Evolutionary conservation across 2,888 invertebrate genomes (phyloP).

Genomic region (Tachystola acroxantha): DNA sequence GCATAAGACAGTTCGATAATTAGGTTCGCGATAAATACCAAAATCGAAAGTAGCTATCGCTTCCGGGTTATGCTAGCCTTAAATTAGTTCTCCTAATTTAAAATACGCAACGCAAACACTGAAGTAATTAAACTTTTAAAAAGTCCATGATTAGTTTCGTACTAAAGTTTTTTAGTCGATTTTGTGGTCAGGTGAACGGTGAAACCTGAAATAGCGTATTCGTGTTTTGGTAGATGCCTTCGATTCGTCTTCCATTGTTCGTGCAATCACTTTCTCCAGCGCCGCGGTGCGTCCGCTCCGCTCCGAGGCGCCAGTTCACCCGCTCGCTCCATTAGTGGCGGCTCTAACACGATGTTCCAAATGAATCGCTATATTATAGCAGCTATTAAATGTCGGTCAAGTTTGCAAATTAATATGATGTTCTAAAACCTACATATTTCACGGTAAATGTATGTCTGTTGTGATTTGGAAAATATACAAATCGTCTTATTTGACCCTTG

Average conservation of each 20-base stretch:
- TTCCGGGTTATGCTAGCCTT: not conserved
- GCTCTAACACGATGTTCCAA: conserved; percentile 2
- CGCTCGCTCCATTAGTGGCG: conserved; percentile 9
- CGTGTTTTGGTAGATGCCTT: conserved; percentile 35
- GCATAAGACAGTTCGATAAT: too few relatives aligned
- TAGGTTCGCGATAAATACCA: not conserved
- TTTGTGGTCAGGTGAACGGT: too few relatives aligned
- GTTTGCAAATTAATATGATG: conserved; percentile 9
- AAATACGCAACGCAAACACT: not conserved
- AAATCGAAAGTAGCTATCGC: too few relatives aligned
- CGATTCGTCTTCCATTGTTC: conserved; percentile 44
- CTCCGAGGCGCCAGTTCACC: conserved; percentile 12
- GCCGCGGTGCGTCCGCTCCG: conserved; percentile 26
- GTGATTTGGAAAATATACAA: too few relatives aligned
- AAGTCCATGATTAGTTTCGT: not conserved
- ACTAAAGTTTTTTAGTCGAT: not conserved
- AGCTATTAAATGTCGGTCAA: conserved; percentile 2
- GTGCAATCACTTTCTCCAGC: conserved; percentile 53
- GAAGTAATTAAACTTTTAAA: not conserved
- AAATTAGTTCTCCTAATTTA: not conserved
- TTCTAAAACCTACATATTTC: too few relatives aligned
- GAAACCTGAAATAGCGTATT: not conserved
- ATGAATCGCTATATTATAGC: conserved; percentile 1
- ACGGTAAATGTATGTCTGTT: too few relatives aligned
- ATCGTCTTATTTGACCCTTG: too few relatives aligned